phyloP scores from a whole-genome alignment of 2,888 invertebrate genomes.

The Tridacna gigas region DNA sequence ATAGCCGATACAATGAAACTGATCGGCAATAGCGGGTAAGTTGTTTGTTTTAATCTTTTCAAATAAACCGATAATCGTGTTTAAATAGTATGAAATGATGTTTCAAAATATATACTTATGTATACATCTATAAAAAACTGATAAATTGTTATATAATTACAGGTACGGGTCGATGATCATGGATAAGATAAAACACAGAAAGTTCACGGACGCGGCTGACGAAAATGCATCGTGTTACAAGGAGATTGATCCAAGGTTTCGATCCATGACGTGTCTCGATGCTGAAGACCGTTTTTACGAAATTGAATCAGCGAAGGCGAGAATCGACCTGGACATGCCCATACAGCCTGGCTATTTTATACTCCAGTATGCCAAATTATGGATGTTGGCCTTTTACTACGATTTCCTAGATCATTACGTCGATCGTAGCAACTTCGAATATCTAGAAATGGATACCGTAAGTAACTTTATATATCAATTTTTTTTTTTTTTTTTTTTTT shows the following conservation, averaged over 20 bases:
- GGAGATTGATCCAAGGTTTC: conserved; percentile 5
- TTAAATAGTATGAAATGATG: no score
- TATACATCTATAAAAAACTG: background rate
- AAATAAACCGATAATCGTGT: background rate
- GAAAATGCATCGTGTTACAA: background rate
- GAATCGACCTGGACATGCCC: background rate
- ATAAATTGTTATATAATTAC: background rate
- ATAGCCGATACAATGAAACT: conserved; percentile 16
- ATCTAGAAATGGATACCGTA: conserved; percentile 9
- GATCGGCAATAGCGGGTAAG: conserved; percentile 9
- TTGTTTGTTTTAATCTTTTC: background rate
- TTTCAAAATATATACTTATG: background rate
- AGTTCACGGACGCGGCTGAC: background rate
- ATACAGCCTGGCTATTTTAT: conserved; percentile 3
- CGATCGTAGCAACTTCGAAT: conserved; percentile 1
- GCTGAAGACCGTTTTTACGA: no score
- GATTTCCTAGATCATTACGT: background rate
- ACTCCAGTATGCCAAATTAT: conserved; percentile 5
- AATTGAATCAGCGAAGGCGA: background rate
- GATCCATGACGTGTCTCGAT: background rate
- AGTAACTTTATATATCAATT: background rate
- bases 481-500: background rate
- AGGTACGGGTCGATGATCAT: conserved; percentile 2
- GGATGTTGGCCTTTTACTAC: conserved; percentile 3
- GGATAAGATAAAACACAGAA: no score